These are phyloP conservation scores for Orcinus orca DNA, from an alignment of 2,113 vertebrate genomes.

Conservation along the genomic window DNA sequence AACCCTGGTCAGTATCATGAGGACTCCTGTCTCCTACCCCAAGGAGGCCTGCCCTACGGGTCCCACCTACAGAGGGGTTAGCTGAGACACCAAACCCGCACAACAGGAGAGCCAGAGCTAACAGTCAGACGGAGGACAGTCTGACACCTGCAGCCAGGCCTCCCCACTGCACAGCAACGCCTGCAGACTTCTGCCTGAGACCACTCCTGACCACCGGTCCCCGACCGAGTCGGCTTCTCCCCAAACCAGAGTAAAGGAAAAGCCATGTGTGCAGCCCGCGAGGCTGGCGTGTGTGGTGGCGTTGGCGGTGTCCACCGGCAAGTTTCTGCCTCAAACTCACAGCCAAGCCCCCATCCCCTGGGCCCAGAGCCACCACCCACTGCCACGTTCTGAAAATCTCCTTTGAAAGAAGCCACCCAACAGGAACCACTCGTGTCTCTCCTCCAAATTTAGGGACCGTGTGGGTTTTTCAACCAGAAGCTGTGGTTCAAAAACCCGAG, in stretches of 20 bases:
- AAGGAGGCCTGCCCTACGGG: background rate
- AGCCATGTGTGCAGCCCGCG: rapidly evolving
- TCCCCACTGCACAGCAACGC: background rate
- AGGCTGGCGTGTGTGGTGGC: background rate
- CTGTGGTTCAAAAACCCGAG: background rate
- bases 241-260: background rate
- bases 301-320: background rate
- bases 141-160: background rate
- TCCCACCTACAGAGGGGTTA: background rate
- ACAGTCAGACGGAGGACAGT: rapidly evolving
- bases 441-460: background rate
- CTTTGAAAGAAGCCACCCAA: background rate
- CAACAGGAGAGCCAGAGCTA: background rate
- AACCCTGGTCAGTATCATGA: background rate
- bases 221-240: background rate
- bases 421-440: background rate
- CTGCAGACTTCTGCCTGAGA: background rate
- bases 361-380: background rate
- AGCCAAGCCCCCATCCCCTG: background rate
- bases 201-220: background rate
- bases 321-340: background rate
- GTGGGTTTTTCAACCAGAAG: background rate
- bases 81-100: background rate
- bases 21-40: background rate
- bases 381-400: background rate